Percentiles rank a stretch among this genome's conserved stretches.
Evolutionary conservation across 1,140 invertebrate genomes (phyloP).

Genomic region (Drosophila littoralis): DNA sequence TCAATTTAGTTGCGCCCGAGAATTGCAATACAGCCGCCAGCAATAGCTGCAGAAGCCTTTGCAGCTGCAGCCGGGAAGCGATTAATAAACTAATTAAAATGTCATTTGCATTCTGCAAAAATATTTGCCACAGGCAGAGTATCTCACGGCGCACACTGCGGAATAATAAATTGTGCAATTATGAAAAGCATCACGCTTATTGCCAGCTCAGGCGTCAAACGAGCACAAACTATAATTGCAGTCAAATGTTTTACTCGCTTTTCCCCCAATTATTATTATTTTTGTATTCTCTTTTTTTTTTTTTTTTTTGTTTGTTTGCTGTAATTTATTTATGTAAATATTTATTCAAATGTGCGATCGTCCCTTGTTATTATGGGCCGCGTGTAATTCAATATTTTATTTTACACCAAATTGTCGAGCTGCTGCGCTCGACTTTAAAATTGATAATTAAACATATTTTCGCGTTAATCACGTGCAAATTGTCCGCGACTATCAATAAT

Average conservation of each 20-base stretch:
- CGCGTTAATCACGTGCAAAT: constrained; percentile 66
- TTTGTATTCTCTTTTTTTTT: not conserved
- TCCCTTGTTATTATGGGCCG: constrained; percentile 14
- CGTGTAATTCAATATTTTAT: constrained; percentile 41
- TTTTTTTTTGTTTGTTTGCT: constrained; percentile 18
- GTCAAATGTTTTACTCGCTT: constrained; percentile 55
- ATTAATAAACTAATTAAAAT: constrained; percentile 84
- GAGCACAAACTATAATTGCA: constrained; percentile 55
- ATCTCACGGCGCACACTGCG: not conserved
- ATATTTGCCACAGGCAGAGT: not conserved
- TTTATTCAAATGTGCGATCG: constrained; percentile 36
- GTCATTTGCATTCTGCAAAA: constrained; percentile 69
- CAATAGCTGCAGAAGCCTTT: constrained; percentile 1
- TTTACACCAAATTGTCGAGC: constrained; percentile 12
- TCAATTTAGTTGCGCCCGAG: not conserved
- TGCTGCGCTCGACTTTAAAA: constrained; percentile 35
- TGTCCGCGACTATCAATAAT: constrained; percentile 40
- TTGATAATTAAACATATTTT: constrained; percentile 72
- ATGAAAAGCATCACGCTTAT: constrained; percentile 31
- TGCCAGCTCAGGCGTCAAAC: constrained; percentile 9
- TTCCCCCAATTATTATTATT: not conserved
- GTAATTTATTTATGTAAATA: constrained; percentile 43
- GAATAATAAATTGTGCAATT: constrained; percentile 58
- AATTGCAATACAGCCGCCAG: constrained; percentile 4
- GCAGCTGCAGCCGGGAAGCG: constrained; percentile 26